Evolutionary conservation across 2,797 vertebrate species (phyloP).

Genomic region (Lutjanus campechanus): DNA sequence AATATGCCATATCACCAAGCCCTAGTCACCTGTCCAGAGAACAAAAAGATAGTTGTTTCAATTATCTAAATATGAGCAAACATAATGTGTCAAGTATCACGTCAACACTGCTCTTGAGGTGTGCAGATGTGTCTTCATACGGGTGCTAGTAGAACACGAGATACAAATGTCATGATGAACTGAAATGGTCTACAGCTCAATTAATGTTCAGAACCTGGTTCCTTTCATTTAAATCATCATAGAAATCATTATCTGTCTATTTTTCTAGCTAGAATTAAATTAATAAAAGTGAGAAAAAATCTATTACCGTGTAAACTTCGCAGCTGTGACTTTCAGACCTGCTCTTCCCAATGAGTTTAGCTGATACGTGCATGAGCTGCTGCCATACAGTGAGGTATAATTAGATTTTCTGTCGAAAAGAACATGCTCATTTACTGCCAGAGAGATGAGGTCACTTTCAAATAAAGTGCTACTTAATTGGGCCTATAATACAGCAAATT

Average conservation of each 20-base stretch:
- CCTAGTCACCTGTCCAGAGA: background rate
- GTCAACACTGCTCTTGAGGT: background rate
- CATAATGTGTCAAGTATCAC: no score
- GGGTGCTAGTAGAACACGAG: background rate
- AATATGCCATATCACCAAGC: no score
- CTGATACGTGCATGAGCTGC: constrained; percentile 30
- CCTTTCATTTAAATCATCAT: background rate
- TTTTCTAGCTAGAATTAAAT: background rate
- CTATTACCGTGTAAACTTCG: constrained; percentile 1
- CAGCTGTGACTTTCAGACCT: constrained; percentile 10
- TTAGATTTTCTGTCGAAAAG: constrained; percentile 30
- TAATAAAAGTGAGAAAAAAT: constrained; percentile 19
- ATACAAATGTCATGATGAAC: background rate
- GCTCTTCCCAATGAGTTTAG: constrained; percentile 6
- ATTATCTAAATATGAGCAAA: background rate
- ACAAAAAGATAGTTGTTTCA: background rate
- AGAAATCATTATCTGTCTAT: background rate
- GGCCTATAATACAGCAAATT: constrained; percentile 10
- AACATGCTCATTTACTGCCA: constrained; percentile 13
- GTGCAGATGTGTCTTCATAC: background rate
- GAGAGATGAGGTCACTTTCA: constrained; percentile 31
- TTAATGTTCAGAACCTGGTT: background rate
- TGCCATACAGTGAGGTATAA: constrained; percentile 16
- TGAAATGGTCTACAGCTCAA: background rate
- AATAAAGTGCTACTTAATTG: constrained; percentile 39